These are phyloP conservation scores for Athene cunicularia DNA, from an alignment of 2,113 vertebrate species.

Conservation along the genomic window DNA sequence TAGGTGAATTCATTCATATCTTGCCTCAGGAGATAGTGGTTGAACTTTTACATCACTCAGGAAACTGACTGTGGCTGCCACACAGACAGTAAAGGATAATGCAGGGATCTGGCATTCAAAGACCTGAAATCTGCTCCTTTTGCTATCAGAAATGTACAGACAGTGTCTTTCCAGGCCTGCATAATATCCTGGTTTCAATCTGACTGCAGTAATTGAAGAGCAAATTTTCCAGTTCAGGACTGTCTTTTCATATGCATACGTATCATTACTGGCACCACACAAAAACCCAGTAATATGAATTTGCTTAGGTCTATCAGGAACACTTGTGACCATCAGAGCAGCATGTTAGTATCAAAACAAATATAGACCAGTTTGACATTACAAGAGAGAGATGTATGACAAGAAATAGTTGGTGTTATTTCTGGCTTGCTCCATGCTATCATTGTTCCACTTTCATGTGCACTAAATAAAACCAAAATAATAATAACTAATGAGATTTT, in stretches of 20 bases:
- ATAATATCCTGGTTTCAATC: neutral
- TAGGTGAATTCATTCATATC: constrained; percentile 5
- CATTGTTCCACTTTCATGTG: neutral
- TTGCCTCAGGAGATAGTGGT: neutral
- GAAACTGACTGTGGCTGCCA: neutral
- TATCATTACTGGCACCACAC: neutral
- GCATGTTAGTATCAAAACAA: neutral
- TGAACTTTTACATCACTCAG: neutral
- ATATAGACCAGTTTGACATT: neutral
- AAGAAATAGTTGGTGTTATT: neutral
- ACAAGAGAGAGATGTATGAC: neutral
- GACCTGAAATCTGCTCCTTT: neutral
- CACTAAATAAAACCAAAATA: constrained; percentile 5
- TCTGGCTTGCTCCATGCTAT: neutral
- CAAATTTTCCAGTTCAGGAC: neutral
- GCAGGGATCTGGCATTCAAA: neutral
- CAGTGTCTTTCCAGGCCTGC: neutral
- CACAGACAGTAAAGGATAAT: neutral
- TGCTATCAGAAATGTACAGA: neutral
- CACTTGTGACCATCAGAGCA: neutral
- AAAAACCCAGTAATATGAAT: neutral
- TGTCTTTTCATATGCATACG: neutral
- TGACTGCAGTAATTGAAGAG: neutral
- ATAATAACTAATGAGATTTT: neutral
- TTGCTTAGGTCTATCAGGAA: neutral